These are phyloP conservation scores for Odontocolon sp. DNA, from an alignment of 2,888 invertebrate genomes.

Conservation along the genomic window DNA sequence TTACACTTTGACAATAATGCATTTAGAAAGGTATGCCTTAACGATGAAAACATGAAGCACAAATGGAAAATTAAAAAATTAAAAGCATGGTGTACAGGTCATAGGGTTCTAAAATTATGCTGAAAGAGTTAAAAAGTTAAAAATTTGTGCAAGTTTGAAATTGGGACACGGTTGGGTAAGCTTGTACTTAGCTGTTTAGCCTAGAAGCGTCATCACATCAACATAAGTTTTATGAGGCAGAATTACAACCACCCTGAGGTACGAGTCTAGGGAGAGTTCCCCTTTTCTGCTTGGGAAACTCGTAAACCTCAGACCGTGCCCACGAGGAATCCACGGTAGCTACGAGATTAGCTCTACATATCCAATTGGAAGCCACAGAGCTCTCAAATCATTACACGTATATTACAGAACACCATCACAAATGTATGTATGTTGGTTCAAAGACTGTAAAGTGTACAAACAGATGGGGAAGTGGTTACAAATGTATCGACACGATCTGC, in stretches of 20 bases:
- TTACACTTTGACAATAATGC: no score
- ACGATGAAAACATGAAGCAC: no score
- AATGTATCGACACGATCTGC: slow-evolving; percentile 41
- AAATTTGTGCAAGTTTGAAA: no score
- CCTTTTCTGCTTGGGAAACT: slow-evolving; percentile 11
- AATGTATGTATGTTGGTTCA: background rate
- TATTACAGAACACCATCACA: background rate
- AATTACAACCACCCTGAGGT: background rate
- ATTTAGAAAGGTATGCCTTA: background rate
- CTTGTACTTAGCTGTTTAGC: background rate
- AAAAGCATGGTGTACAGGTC: background rate
- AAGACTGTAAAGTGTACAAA: background rate
- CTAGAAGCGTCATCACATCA: slow-evolving; percentile 5
- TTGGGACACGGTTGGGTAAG: background rate
- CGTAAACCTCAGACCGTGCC: slow-evolving; percentile 20
- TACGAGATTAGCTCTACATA: slow-evolving; percentile 24
- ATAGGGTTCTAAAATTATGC: background rate
- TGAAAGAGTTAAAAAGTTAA: background rate
- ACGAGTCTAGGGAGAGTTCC: background rate
- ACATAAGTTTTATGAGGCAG: slow-evolving; percentile 16
- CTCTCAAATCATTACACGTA: slow-evolving; percentile 12
- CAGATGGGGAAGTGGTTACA: slow-evolving; percentile 17
- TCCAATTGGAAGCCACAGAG: slow-evolving; percentile 15
- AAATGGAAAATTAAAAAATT: no score
- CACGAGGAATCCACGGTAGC: slow-evolving; percentile 20